A percentile compares a stretch with the other conserved stretches of the same genome.
These are phyloP conservation scores for Drosophila kepulauana DNA, from an alignment of 1,140 invertebrate genomes.

Conservation along the genomic window DNA sequence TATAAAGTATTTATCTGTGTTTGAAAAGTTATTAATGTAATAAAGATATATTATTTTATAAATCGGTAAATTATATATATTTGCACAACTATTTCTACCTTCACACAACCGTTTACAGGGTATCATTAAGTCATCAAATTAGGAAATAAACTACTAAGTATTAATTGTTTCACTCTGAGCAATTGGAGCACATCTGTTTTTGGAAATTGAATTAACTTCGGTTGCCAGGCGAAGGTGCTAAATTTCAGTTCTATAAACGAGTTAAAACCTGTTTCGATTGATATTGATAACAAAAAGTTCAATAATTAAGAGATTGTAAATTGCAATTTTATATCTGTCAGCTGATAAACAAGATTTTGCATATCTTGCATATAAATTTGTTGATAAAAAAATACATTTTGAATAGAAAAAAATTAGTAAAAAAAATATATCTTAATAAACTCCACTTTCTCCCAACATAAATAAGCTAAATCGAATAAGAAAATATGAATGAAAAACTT, in stretches of 20 bases:
- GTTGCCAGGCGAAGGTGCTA: slow-evolving; percentile 9
- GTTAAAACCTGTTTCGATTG: slow-evolving; percentile 13
- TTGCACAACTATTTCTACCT: background rate
- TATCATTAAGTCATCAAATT: background rate
- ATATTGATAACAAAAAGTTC: slow-evolving; percentile 20
- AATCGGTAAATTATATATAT: too few relatives aligned
- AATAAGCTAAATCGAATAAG: background rate
- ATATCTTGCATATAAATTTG: slow-evolving; percentile 27
- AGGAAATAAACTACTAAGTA: background rate
- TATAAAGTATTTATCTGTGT: too few relatives aligned
- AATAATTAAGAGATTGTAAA: slow-evolving; percentile 47
- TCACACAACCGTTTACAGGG: background rate
- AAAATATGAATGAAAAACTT: slow-evolving; percentile 6
- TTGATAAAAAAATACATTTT: background rate
- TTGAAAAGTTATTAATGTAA: too few relatives aligned
- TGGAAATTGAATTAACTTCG: slow-evolving; percentile 9
- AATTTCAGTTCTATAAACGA: background rate
- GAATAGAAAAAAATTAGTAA: background rate
- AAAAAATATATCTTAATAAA: background rate
- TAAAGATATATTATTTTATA: too few relatives aligned
- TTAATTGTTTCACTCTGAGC: background rate
- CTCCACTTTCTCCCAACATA: background rate
- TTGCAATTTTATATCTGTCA: slow-evolving; percentile 40
- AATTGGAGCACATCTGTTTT: slow-evolving; percentile 15
- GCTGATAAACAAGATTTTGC: slow-evolving; percentile 40